Conservation (phyloP, 1,140 invertebrate species). For the Dinoponera quadriceps region DNA sequence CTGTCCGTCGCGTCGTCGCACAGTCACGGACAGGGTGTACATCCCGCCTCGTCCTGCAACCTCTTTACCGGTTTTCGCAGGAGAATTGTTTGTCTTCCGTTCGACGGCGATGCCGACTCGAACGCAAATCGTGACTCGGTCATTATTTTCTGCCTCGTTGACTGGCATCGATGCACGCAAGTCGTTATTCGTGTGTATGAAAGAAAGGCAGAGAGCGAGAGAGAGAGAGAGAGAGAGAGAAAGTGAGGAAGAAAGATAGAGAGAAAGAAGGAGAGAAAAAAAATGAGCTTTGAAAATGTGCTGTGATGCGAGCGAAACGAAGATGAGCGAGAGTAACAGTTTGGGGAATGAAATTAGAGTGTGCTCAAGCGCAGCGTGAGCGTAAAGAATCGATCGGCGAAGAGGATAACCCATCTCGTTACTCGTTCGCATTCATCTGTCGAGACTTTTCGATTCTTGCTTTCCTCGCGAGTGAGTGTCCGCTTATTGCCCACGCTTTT, state of each 20-base stretch:
- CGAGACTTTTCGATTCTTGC: too few relatives aligned
- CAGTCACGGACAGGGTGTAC: not conserved
- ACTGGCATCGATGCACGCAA: constrained; percentile 82
- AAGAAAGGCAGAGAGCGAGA: constrained; percentile 32
- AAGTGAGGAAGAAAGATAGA: constrained; percentile 24
- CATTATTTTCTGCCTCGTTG: constrained; percentile 74
- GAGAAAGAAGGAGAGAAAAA: constrained; percentile 51
- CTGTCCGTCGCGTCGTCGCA: not conserved
- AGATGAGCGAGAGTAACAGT: constrained; percentile 24
- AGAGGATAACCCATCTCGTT: too few relatives aligned
- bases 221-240: constrained; percentile 40
- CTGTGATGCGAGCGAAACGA: constrained; percentile 11
- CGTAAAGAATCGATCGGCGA: constrained; percentile 4
- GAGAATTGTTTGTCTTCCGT: constrained; percentile 34
- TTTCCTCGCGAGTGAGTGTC: too few relatives aligned
- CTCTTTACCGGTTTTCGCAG: not conserved
- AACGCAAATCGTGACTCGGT: constrained; percentile 53
- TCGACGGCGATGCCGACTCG: not conserved
- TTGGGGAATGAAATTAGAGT: constrained; percentile 23
- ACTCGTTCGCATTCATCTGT: too few relatives aligned
- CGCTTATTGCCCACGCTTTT: too few relatives aligned
- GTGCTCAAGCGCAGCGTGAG: constrained; percentile 29
- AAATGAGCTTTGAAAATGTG: constrained; percentile 30
- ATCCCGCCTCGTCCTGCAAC: constrained; percentile 23
- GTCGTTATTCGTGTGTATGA: constrained; percentile 48